Conservation (phyloP, 2,113 vertebrate species). For the Neogale vison region DNA sequence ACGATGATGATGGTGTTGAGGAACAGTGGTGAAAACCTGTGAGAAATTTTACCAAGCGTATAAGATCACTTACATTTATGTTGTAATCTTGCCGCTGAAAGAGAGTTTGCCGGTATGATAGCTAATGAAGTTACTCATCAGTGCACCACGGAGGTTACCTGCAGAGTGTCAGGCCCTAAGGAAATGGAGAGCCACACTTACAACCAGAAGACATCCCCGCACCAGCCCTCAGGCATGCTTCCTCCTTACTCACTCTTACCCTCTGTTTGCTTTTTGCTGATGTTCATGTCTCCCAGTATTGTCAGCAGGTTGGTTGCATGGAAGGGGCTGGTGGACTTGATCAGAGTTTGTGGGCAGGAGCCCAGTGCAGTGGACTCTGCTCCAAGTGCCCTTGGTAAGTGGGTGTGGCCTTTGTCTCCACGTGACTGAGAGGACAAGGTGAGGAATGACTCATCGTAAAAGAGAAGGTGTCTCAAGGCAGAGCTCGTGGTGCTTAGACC, state of each 20-base stretch:
- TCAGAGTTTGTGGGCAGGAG: too few species aligned
- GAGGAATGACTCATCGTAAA: background rate
- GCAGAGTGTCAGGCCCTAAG: background rate
- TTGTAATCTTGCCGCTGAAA: background rate
- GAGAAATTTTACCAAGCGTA: background rate
- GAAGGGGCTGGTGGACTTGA: background rate
- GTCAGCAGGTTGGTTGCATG: accelerated
- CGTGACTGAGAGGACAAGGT: background rate
- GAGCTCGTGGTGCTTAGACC: accelerated
- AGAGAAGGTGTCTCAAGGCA: background rate
- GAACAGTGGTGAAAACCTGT: too few species aligned
- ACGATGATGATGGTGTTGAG: background rate
- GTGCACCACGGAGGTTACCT: background rate
- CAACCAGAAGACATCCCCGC: accelerated
- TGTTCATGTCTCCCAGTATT: too few species aligned
- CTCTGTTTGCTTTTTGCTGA: background rate
- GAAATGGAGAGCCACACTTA: accelerated
- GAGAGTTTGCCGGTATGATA: too few species aligned
- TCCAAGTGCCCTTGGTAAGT: accelerated
- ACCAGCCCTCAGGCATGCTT: background rate
- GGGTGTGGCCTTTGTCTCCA: background rate
- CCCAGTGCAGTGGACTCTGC: background rate
- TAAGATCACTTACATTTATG: background rate
- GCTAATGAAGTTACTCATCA: background rate
- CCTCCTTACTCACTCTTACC: background rate